Evolutionary conservation across 2,113 vertebrate species (phyloP).

Genomic region (Antechinus flavipes): DNA sequence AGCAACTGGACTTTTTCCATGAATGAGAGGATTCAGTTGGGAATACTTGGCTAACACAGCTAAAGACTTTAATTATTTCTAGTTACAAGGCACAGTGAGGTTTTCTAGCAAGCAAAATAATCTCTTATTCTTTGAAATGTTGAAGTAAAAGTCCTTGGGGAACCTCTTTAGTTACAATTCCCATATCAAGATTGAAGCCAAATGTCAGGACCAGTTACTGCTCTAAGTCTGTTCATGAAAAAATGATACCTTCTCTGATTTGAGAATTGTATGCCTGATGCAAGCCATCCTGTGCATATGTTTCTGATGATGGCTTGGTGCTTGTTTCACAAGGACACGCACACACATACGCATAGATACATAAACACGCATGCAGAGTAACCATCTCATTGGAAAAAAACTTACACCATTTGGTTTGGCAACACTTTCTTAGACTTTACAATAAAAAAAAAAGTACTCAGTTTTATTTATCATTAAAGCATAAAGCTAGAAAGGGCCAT

Average conservation of each 20-base stretch:
- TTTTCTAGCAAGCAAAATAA: background rate
- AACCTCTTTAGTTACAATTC: constrained; percentile 39
- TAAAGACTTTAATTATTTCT: constrained; percentile 25
- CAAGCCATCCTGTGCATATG: background rate
- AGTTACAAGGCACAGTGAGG: constrained; percentile 15
- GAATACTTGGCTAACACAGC: background rate
- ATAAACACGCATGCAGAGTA: background rate
- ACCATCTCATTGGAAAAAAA: constrained; percentile 50
- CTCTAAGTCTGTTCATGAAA: constrained; percentile 31
- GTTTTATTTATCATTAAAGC: background rate
- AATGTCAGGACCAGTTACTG: constrained; percentile 9
- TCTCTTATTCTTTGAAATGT: background rate
- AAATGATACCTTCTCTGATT: constrained; percentile 18
- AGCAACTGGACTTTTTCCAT: constrained; percentile 17
- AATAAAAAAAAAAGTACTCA: constrained; percentile 10
- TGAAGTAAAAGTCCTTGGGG: constrained; percentile 17
- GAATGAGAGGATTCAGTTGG: background rate
- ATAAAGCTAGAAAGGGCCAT: background rate
- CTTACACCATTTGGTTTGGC: constrained; percentile 47
- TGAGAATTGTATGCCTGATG: constrained; percentile 33
- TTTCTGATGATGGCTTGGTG: constrained; percentile 46
- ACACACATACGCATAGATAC: background rate
- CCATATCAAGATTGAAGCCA: constrained; percentile 46
- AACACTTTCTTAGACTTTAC: constrained; percentile 41
- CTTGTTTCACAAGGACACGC: constrained; percentile 15